Evolutionary conservation across 2,888 invertebrate species (phyloP).

Genomic region (Mechanitis messenoides): DNA sequence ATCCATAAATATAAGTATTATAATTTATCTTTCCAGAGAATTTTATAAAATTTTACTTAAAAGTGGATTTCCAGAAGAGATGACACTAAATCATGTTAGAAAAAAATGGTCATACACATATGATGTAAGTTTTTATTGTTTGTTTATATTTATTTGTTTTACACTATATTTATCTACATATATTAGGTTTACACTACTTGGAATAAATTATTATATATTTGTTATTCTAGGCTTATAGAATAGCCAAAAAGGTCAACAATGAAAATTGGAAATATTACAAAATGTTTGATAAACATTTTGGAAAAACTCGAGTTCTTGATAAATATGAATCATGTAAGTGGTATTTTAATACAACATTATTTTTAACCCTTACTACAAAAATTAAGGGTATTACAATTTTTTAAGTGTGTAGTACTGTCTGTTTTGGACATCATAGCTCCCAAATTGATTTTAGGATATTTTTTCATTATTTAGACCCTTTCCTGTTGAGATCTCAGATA

Average conservation of each 20-base stretch:
- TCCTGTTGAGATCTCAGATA: too few relatives aligned
- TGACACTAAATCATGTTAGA: constrained; percentile 63
- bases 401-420: too few relatives aligned
- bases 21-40: constrained; percentile 45
- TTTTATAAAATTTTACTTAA: constrained; percentile 59
- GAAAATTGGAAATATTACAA: constrained; percentile 65
- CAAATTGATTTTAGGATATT: too few relatives aligned
- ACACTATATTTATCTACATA: too few relatives aligned
- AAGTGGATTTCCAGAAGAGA: constrained; percentile 64
- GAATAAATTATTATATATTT: constrained; percentile 8
- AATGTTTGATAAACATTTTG: constrained; percentile 66
- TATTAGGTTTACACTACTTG: constrained; percentile 1
- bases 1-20: background rate
- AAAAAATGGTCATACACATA: constrained; percentile 70
- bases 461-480: too few relatives aligned
- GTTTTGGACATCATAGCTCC: too few relatives aligned
- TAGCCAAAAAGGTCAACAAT: constrained; percentile 62
- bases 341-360: constrained; percentile 13
- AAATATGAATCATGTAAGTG: constrained; percentile 70
- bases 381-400: too few relatives aligned
- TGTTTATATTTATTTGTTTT: too few relatives aligned
- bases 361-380: constrained; percentile 3
- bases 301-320: constrained; percentile 55
- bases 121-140: constrained; percentile 54
- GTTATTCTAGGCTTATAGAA: constrained; percentile 58